Percentiles rank a stretch among this genome's conserved stretches.
Evolutionary conservation across 2,113 vertebrate genomes (phyloP).

Genomic region (Pavo muticus): DNA sequence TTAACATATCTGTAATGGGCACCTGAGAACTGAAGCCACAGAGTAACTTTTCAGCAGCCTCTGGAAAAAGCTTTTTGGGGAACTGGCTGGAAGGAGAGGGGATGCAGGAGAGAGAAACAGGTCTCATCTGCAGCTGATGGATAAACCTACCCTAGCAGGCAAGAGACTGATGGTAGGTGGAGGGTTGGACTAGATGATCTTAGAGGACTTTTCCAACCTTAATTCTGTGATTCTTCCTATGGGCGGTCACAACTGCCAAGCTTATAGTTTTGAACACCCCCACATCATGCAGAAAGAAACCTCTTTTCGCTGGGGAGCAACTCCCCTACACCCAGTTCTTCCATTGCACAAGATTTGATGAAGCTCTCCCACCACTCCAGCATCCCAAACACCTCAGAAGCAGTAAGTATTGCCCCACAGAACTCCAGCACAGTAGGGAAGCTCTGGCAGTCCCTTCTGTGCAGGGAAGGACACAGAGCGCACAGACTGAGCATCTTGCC

Average conservation of each 20-base stretch:
- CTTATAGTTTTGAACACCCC: background rate
- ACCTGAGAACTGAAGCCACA: background rate
- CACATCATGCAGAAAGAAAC: background rate
- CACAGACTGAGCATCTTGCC: background rate
- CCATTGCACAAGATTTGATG: background rate
- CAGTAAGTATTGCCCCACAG: accelerated
- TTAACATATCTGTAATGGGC: conserved; percentile 21
- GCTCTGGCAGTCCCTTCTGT: background rate
- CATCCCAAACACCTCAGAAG: background rate
- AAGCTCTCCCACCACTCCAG: background rate
- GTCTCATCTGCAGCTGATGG: background rate
- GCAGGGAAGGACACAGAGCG: background rate
- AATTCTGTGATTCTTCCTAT: background rate
- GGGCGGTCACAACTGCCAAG: background rate
- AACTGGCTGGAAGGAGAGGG: background rate
- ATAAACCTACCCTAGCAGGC: background rate
- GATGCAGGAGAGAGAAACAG: background rate
- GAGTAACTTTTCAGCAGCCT: conserved; percentile 9
- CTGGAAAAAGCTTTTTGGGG: background rate
- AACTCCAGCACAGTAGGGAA: accelerated
- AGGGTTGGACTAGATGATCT: too few species aligned
- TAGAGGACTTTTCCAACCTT: too few species aligned
- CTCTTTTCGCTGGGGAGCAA: background rate
- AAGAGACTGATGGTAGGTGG: too few species aligned
- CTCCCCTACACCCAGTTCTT: too few species aligned